A percentile compares a stretch with the other conserved stretches of the same genome.
These are phyloP conservation scores for Brienomyrus longianalis DNA, from an alignment of 2,113 vertebrate species.

Conservation along the genomic window DNA sequence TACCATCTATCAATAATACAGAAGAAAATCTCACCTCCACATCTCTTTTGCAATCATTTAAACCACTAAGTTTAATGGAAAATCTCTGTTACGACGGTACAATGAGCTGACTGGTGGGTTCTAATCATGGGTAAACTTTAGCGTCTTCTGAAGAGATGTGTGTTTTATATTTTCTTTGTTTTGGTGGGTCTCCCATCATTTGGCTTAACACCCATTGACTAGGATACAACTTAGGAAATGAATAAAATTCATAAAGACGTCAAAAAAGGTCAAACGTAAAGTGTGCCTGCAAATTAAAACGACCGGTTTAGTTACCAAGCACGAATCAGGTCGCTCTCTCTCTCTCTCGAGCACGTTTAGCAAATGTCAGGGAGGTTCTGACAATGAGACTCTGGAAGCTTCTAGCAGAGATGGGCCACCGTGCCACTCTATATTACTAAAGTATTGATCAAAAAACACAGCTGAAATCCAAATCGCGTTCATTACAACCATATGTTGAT, in stretches of 20 bases:
- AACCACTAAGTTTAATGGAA: neutral
- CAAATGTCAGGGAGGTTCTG: neutral
- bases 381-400: neutral
- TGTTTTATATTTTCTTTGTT: neutral
- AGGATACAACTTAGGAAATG: neutral
- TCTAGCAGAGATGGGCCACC: neutral
- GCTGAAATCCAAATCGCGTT: neutral
- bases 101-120: neutral
- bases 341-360: neutral
- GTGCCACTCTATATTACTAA: neutral
- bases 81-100: neutral
- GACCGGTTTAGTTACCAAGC: neutral
- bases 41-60: neutral
- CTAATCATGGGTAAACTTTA: neutral
- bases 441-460: neutral
- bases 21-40: neutral
- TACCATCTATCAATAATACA: neutral
- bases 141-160: neutral
- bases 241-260: neutral
- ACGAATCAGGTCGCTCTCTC: neutral
- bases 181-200: neutral
- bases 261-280: neutral
- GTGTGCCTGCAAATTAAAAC: neutral
- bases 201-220: neutral
- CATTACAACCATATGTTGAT: neutral